Evolutionary conservation across 1,140 invertebrate species (phyloP), one percentile per base, ranked within the genome.

Genomic region (Littorina saxatilis): DNA sequence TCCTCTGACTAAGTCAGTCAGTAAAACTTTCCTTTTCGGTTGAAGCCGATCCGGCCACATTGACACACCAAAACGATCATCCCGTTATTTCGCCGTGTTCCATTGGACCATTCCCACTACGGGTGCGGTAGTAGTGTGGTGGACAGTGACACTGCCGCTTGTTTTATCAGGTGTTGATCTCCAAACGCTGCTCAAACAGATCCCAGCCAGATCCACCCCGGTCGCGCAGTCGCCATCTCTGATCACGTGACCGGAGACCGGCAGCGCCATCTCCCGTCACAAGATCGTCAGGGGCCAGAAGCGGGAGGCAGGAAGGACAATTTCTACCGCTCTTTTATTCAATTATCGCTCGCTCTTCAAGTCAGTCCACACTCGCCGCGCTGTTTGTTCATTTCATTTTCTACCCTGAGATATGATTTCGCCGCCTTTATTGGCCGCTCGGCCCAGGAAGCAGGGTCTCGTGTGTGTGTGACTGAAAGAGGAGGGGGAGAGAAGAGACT

Each of bases 351-450:
- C 27, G 32, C 77, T 83, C 66, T 74, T 74, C 77, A 83, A 75
- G 39, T n/a, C 23, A 37, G 68, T 58, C 76, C 77, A 82, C 74
- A 79, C 75, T 66, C 35, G 29, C 27, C 70, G 39, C 78, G 73
- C 76, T 83, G 82, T 83, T 79, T 79, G 77, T 75, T 83, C 82
- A 83, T 83, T 83, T 80, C 78, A 83, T 83, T 83, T 80, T 63
- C 68, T 35, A 61, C 23, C 77, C 47, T 55, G 47, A 68, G 82
- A 79, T 83, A 83, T 83, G 82, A 83, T 79, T 83, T 83, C 58
- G 47, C 58, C 77, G 15, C 52, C n/a, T 76, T 80, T 83, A 83
- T 79, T 83, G 77, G 76, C 77, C 37, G 27, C 50, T 63, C 37
- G 55, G 47, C 35, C 66, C 2, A 2, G 29, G 35, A 68, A 68